These are phyloP conservation scores for Holothuria leucospilota DNA, from an alignment of 53 echinoderm and acorn worm genomes.

Conservation along the genomic window DNA sequence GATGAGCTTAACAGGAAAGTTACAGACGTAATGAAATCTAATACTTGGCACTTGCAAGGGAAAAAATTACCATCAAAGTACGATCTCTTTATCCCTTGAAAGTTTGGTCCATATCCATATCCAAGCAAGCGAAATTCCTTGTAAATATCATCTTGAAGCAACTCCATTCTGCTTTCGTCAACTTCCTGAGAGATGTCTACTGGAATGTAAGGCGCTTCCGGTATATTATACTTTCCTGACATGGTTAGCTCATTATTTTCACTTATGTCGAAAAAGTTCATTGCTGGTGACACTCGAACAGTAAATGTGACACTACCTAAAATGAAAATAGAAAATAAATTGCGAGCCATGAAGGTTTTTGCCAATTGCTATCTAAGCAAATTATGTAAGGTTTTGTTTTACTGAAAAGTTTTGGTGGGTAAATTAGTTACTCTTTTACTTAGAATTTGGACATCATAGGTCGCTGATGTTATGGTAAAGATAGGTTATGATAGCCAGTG, in stretches of 20 bases:
- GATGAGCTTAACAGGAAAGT: no score
- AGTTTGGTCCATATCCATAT: conserved; percentile 65
- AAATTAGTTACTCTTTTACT: no score
- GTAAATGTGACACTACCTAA: conserved; percentile 67
- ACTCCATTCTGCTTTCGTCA: conserved; percentile 24
- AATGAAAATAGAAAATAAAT: background rate
- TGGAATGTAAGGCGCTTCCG: conserved; percentile 36
- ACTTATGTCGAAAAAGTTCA: conserved; percentile 69
- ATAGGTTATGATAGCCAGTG: no score
- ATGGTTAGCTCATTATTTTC: conserved; percentile 69
- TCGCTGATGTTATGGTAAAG: no score
- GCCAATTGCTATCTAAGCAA: no score
- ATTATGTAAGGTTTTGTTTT: no score
- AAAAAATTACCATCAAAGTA: no score
- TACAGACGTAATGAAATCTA: no score
- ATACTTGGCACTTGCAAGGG: no score
- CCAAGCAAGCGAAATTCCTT: conserved; percentile 69
- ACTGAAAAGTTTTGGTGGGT: no score
- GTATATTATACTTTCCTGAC: conserved; percentile 66
- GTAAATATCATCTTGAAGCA: conserved; percentile 60
- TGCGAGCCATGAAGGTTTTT: no score
- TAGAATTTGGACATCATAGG: no score
- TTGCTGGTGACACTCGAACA: conserved; percentile 67
- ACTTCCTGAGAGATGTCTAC: background rate
- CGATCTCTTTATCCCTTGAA: conserved; percentile 66